Evolutionary conservation across 2,888 invertebrate species (phyloP).

Genomic region (Leucophenga montana): DNA sequence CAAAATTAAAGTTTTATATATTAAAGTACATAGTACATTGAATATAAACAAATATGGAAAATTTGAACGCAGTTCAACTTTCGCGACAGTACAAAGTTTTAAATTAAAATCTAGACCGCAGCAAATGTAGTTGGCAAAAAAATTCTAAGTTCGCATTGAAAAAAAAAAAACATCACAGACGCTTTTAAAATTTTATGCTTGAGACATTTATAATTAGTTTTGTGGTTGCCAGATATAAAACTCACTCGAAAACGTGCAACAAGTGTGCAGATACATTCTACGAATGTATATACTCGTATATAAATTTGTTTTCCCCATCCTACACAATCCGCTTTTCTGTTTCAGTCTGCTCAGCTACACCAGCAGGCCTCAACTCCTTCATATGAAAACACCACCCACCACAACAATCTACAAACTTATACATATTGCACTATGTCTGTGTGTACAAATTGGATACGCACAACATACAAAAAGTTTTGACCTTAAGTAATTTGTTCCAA

Average conservation of each 20-base stretch:
- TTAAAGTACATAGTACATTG: no score
- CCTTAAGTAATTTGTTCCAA: constrained; percentile 45
- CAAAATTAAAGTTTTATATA: no score
- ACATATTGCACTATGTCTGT: neutral
- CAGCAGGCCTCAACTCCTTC: no score
- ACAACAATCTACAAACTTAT: neutral
- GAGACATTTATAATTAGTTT: constrained; percentile 63
- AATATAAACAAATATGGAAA: neutral
- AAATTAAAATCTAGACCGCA: constrained; percentile 62
- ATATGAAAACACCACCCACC: neutral
- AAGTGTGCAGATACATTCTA: constrained; percentile 18
- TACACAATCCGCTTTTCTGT: neutral
- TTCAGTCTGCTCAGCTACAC: neutral
- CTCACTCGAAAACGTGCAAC: constrained; percentile 30
- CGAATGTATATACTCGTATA: neutral
- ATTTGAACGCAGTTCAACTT: neutral
- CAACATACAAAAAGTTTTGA: constrained; percentile 29
- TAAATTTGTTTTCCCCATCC: neutral
- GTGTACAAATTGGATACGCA: neutral
- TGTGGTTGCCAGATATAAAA: constrained; percentile 44
- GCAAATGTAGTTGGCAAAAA: constrained; percentile 39
- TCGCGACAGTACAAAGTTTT: constrained; percentile 20
- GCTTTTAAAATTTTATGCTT: constrained; percentile 37
- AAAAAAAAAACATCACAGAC: constrained; percentile 6
- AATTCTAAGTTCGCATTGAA: neutral